Evolutionary conservation across 2,797 vertebrate genomes (phyloP).

Genomic region (Bradypodion ventrale): DNA sequence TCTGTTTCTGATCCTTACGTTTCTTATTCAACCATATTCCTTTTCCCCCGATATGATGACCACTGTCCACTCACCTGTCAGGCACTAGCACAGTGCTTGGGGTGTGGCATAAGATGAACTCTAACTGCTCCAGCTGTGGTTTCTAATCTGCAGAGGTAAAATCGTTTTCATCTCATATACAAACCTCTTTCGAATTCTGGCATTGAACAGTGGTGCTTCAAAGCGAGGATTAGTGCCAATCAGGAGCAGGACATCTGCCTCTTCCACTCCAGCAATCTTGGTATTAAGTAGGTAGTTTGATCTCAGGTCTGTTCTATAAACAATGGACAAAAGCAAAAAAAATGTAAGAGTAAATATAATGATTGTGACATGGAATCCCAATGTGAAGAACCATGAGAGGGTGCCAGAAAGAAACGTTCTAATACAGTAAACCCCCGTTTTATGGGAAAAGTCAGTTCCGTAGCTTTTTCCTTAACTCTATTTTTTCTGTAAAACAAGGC

Average conservation of each 20-base stretch:
- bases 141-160: neutral
- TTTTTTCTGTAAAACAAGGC: too few relatives aligned
- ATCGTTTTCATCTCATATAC: conserved; percentile 48
- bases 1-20: too few relatives aligned
- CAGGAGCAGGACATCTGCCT: conserved; percentile 90
- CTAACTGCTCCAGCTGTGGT: conserved; percentile 16
- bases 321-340: conserved; percentile 20
- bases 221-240: conserved; percentile 96
- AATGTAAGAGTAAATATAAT: neutral
- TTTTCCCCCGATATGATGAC: neutral
- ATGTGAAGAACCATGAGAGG: neutral
- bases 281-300: conserved; percentile 97
- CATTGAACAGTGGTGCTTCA: conserved; percentile 95
- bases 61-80: neutral
- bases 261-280: conserved; percentile 92
- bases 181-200: conserved; percentile 89
- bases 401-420: neutral
- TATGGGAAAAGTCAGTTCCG: too few relatives aligned
- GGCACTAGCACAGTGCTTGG: neutral
- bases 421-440: too few relatives aligned
- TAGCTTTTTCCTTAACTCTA: too few relatives aligned
- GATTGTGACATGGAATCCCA: neutral
- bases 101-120: neutral
- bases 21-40: neutral
- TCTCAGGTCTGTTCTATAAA: conserved; percentile 88